phyloP scores from a whole-genome alignment of 2,888 invertebrate species.

The Dione juno region DNA sequence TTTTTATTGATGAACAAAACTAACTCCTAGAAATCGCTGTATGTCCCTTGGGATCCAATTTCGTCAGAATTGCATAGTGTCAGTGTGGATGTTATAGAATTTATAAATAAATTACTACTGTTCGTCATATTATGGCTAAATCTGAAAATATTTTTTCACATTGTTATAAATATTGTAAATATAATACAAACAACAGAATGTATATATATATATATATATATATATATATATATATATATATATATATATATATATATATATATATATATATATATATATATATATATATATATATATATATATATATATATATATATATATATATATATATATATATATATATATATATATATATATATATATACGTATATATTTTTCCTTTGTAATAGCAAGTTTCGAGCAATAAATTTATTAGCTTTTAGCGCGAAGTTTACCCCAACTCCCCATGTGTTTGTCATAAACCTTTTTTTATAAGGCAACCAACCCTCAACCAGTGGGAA shows the following conservation, averaged over 20 bases:
- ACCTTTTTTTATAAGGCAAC: slow-evolving; percentile 72
- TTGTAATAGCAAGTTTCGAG: slow-evolving; percentile 38
- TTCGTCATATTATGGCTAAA: slow-evolving; percentile 34
- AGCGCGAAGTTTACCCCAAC: slow-evolving; percentile 52
- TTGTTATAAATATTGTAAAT: slow-evolving; percentile 47
- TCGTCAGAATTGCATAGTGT: slow-evolving; percentile 60
- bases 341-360: too few species aligned
- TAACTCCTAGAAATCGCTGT: slow-evolving; percentile 63
- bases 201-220: too few species aligned
- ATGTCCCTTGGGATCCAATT: slow-evolving; percentile 79
- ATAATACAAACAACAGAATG: background rate
- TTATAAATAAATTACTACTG: slow-evolving; percentile 64
- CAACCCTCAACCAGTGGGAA: slow-evolving; percentile 59
- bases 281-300: too few species aligned
- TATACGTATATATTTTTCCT: too few species aligned
- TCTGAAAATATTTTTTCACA: background rate
- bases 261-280: too few species aligned
- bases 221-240: too few species aligned
- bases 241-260: too few species aligned
- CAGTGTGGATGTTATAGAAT: slow-evolving; percentile 44
- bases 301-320: too few species aligned
- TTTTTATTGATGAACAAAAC: slow-evolving; percentile 75
- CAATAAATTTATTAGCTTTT: slow-evolving; percentile 48
- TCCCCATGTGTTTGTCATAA: slow-evolving; percentile 76
- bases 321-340: too few species aligned